Conservation (phyloP, 1,140 invertebrate species). For the Drosophila watanabei region DNA sequence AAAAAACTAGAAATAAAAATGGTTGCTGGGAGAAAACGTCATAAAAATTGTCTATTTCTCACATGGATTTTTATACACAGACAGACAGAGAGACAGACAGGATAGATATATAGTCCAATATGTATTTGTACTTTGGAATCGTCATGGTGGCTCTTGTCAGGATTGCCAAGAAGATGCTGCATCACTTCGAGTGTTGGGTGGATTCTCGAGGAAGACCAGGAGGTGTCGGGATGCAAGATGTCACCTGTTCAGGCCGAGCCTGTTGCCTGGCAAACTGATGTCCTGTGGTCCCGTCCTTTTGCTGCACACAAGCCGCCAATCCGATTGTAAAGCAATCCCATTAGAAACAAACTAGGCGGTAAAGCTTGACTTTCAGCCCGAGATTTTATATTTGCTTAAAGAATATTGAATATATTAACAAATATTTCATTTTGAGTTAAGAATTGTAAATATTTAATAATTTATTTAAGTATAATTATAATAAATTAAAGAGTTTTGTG, state of each 20-base stretch:
- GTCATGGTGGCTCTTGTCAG: constrained; percentile 22
- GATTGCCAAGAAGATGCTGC: constrained; percentile 30
- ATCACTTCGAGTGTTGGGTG: neutral
- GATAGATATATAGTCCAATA: constrained; percentile 19
- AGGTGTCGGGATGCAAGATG: neutral
- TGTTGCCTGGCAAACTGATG: constrained; percentile 33
- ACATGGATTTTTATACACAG: constrained; percentile 20
- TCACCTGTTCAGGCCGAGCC: neutral
- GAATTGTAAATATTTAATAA: no score
- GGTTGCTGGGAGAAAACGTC: constrained; percentile 42
- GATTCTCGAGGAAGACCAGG: no score
- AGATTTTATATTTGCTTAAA: neutral
- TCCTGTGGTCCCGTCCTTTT: neutral
- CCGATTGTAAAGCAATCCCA: constrained; percentile 1
- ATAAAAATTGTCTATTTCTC: constrained; percentile 54
- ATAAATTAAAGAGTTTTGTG: neutral
- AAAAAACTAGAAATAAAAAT: constrained; percentile 25
- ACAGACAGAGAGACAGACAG: constrained; percentile 13
- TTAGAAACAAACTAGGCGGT: neutral
- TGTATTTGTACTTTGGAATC: constrained; percentile 8
- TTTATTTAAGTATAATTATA: no score
- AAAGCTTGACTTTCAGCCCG: neutral
- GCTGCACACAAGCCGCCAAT: neutral
- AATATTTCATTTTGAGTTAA: neutral
- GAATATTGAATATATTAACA: neutral